Percentiles rank a stretch among this genome's conserved stretches.
Conservation (phyloP, 1,140 invertebrate genomes). For the Papilio helenus region DNA sequence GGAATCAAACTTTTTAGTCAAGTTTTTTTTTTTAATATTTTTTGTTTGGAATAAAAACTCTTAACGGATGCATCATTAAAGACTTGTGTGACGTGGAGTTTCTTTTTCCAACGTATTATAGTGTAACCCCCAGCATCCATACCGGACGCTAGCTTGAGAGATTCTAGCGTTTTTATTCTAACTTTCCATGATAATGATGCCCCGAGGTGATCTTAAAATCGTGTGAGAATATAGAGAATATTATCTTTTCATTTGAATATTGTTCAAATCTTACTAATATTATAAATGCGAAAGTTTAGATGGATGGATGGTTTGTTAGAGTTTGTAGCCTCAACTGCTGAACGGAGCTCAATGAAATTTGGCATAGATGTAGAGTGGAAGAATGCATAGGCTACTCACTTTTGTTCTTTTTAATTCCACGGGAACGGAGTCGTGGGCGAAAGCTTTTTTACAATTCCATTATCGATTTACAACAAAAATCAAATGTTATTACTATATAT, state of each 20-base stretch:
- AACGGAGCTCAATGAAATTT: no score
- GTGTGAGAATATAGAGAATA: slow-evolving; percentile 1
- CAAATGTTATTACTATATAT: slow-evolving; percentile 51
- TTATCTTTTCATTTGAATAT: neutral
- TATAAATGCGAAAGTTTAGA: no score
- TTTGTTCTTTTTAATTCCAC: no score
- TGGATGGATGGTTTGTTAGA: no score
- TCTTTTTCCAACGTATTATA: slow-evolving; percentile 59
- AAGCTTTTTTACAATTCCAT: slow-evolving; percentile 40
- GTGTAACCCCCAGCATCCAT: slow-evolving; percentile 52
- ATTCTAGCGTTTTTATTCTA: slow-evolving; percentile 60
- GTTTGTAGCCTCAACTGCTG: no score
- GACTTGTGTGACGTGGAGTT: slow-evolving; percentile 42
- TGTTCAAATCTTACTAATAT: neutral
- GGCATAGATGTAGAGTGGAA: no score
- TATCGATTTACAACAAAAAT: slow-evolving; percentile 41
- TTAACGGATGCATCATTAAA: slow-evolving; percentile 62
- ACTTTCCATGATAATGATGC: slow-evolving; percentile 63
- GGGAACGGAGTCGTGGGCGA: no score
- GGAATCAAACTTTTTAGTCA: no score
- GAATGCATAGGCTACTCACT: no score
- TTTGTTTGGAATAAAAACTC: slow-evolving; percentile 40
- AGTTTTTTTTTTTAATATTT: neutral
- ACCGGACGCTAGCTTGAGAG: slow-evolving; percentile 49
- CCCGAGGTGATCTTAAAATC: slow-evolving; percentile 43